Base-by-base conservation (phyloP, 2,888 invertebrate genomes). In the Campoplex capitator region DNA sequence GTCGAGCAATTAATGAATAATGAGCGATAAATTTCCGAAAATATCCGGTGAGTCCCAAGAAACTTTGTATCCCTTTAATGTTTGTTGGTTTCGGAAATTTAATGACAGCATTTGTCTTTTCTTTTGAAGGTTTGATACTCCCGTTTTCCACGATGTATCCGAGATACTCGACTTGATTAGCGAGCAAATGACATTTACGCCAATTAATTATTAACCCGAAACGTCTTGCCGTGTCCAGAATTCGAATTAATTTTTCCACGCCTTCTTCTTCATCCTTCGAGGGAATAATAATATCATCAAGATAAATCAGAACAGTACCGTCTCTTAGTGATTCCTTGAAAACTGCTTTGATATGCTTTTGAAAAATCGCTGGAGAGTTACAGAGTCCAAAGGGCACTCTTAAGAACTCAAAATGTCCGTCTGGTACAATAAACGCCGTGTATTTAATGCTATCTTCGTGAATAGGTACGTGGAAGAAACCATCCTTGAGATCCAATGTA, bases 361-460 rank as follows among this genome's bases (percentile, higher is more conserved):
- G 88, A 76, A 73, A 73, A 18, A 28, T 6, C 6, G 71, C 54
- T 6, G 74, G 74, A 18, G 56, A 74, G 13, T 74, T 74, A n/a
- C 58, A 18, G 1, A 74, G 23, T 56, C 74, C 58, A 23, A 75
- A 58, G 1, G 75, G 75, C 13, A 32, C 45, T 23, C 18, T 32
- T 18, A 42, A 58, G 9, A 75, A 75, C 42, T 75, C 58, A 28
- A 88, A 92, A 2, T 90, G 89, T 4, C 90, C 90, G 28, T 84
- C 88, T 4, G 88, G 92, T 0, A 90, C 89, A 1, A 91, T 86
- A 78, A 92, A 92, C 8, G 92, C 78, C 0, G 92, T 92, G 28
- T 90, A 92, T 45, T 91, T 90, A 3, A 85, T 56, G 73, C 91
- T 91, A 3, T 85, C 67, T 75, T 89, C 81, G 0, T 89, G 87